Evolutionary conservation across 2,888 invertebrate species (phyloP), one percentile per base, ranked within the genome.

Genomic region (Brachyptera risi): DNA sequence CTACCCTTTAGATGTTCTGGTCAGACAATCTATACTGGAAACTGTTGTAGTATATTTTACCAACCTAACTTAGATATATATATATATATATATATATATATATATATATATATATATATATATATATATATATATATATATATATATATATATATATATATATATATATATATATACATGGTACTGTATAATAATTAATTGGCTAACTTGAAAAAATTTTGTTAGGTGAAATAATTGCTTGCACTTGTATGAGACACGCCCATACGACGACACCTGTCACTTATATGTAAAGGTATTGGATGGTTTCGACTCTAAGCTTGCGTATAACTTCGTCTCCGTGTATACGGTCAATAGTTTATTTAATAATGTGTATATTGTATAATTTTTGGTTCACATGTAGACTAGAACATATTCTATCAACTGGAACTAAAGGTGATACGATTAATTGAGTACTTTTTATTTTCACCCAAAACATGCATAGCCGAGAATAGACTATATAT

Each of bases 201-300:
- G 54, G 54, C 54, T 54, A 13, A 19, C 54, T 35, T 23, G 54
- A 37, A 35, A 37, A 54, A 54, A 54, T 54, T 37, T 54, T 54
- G 54, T 54, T 35, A 54, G 37, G 17, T 54, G 35, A 54, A 54
- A 54, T 54, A 54, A 54, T 54, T 54, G 54, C 54, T 21, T 38
- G 9, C 35, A 37, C 54, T 54, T 19, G 54, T 37, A 35, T 35
- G 50, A 50, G 54, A 37, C 54, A 54, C 54, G 37, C 54, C 54
- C 54, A 37, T 54, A 54, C 54, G 19, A 54, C 37, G 11, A 17
- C 11, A 23, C 13, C 54, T 37, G 35, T 54, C 54, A 37, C 31
- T 31, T 31, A 31, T 5, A 31, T 11, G 31, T 31, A 31, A 31
- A 11, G 11, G 31, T 11, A 31, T 31, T 31, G 5, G 37, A 35